These are phyloP conservation scores for Mastomys natalensis DNA, from an alignment of 2,113 vertebrate species.

Conservation along the genomic window DNA sequence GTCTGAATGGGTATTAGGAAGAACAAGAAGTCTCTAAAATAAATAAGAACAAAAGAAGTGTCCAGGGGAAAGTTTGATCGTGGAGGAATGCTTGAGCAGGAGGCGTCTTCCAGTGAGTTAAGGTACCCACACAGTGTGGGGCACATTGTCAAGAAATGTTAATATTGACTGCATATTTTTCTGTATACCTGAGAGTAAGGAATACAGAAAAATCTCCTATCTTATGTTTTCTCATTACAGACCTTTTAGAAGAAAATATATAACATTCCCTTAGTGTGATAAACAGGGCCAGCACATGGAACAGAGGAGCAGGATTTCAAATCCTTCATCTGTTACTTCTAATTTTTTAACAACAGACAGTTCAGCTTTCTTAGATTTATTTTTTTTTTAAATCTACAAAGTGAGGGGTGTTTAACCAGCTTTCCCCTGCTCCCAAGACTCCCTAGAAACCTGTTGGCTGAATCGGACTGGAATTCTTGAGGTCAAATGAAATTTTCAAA, in stretches of 20 bases:
- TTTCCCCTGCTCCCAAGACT: neutral
- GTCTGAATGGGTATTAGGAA: neutral
- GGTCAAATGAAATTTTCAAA: slow-evolving; percentile 61
- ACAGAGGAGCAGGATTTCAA: neutral
- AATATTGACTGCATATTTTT: neutral
- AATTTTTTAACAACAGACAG: slow-evolving; percentile 27
- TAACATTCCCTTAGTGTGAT: neutral
- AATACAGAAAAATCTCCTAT: neutral
- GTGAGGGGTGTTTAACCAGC: slow-evolving; percentile 36
- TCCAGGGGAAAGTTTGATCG: neutral
- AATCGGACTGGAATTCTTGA: slow-evolving; percentile 46
- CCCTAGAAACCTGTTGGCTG: slow-evolving; percentile 25
- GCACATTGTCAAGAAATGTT: neutral
- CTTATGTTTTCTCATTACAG: neutral
- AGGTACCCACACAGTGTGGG: neutral
- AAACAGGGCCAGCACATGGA: neutral
- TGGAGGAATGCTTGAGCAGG: neutral
- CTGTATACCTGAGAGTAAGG: neutral
- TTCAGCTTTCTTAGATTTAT: slow-evolving; percentile 21
- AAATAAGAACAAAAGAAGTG: neutral
- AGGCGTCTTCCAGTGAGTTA: neutral
- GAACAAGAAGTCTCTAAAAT: neutral
- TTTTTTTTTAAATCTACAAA: slow-evolving; percentile 15
- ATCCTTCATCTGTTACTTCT: slow-evolving; percentile 37
- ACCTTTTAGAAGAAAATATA: neutral